Conservation (phyloP, 1,140 invertebrate genomes). For the Drosophila albomicans region DNA sequence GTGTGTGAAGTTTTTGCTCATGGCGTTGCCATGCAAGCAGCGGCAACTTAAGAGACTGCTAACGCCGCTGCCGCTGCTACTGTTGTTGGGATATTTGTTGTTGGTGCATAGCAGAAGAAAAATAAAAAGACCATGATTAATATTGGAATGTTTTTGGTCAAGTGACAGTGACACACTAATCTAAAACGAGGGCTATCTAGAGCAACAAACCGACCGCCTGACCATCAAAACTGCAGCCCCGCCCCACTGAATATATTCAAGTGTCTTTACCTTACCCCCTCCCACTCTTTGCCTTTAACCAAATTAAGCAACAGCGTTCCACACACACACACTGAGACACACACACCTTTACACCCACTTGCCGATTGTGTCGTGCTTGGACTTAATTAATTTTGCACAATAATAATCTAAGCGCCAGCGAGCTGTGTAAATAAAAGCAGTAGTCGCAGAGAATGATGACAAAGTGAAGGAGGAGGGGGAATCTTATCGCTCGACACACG, state of each 20-base stretch:
- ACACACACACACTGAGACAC: conserved; percentile 17
- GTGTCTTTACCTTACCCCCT: conserved; percentile 2
- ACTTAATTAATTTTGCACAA: conserved; percentile 77
- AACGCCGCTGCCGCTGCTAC: conserved; percentile 15
- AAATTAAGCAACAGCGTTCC: conserved; percentile 32
- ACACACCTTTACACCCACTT: neutral
- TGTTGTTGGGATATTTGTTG: conserved; percentile 32
- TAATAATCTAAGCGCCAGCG: conserved; percentile 66
- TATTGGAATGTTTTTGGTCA: conserved; percentile 35
- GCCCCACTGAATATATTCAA: conserved; percentile 39
- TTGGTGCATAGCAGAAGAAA: conserved; percentile 21
- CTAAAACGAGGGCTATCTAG: conserved; percentile 22
- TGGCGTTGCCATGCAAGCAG: conserved; percentile 49
- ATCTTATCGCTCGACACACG: conserved; percentile 44
- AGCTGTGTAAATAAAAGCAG: conserved; percentile 52
- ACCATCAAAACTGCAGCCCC: conserved; percentile 25
- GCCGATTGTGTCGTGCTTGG: conserved; percentile 62
- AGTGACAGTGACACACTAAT: conserved; percentile 41
- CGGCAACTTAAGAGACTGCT: conserved; percentile 36
- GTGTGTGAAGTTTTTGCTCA: conserved; percentile 51
- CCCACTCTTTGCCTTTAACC: conserved; percentile 12
- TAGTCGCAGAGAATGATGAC: no score
- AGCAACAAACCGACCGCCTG: conserved; percentile 19
- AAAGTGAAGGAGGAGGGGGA: conserved; percentile 6
- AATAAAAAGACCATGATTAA: conserved; percentile 41